These are phyloP conservation scores for Odocoileus hemionus DNA, from an alignment of 2,113 vertebrate species.

Conservation along the genomic window DNA sequence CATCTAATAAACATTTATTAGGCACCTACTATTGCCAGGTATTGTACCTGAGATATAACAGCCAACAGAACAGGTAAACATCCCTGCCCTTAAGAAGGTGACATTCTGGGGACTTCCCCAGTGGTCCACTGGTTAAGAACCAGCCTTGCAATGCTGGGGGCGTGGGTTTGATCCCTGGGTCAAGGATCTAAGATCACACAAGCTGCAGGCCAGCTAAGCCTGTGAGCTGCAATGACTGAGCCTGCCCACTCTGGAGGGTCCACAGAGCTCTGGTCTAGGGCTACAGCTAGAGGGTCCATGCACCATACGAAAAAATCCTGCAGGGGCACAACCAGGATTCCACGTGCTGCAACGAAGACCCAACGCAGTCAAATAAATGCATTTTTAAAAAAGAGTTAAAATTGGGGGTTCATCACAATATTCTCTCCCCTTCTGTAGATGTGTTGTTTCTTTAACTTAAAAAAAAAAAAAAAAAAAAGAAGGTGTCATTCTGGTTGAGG, in stretches of 20 bases:
- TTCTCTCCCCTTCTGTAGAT: neutral
- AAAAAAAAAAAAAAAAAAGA: no score
- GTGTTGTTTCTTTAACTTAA: no score
- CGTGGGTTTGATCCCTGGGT: neutral
- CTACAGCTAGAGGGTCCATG: neutral
- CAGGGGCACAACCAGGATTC: neutral
- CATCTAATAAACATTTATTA: neutral
- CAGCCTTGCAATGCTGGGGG: neutral
- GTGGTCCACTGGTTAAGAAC: neutral
- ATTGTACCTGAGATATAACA: neutral
- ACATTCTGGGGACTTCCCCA: neutral
- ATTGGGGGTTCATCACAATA: neutral
- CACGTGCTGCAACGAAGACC: neutral
- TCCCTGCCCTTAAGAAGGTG: neutral
- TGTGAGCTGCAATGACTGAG: neutral
- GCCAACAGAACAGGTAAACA: neutral
- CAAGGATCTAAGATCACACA: neutral
- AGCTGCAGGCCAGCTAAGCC: neutral
- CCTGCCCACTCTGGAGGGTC: neutral
- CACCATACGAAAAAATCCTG: rapidly evolving
- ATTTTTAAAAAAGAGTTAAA: neutral
- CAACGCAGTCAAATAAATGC: neutral
- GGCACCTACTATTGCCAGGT: neutral
- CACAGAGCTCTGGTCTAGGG: neutral
- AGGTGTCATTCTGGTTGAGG: neutral